These are phyloP conservation scores for Brachylomia viminalis DNA, from an alignment of 2,888 invertebrate genomes.

Conservation along the genomic window DNA sequence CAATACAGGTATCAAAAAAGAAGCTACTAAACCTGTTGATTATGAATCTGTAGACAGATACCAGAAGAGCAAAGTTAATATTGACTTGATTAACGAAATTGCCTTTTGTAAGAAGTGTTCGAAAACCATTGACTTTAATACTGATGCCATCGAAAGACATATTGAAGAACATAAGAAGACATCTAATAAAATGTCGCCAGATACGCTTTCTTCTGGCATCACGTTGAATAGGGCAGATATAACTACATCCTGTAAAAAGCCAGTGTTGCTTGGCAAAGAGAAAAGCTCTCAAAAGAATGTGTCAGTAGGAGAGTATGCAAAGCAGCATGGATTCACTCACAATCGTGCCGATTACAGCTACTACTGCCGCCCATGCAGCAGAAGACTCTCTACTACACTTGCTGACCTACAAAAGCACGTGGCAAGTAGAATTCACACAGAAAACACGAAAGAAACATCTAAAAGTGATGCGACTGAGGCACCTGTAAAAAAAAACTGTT, in stretches of 20 bases:
- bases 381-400: slow-evolving; percentile 35
- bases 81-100: slow-evolving; percentile 44
- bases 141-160: slow-evolving; percentile 41
- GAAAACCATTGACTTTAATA: slow-evolving; percentile 41
- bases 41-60: slow-evolving; percentile 35
- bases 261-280: slow-evolving; percentile 25
- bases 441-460: slow-evolving; percentile 21
- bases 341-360: slow-evolving; percentile 48
- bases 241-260: slow-evolving; percentile 47
- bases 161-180: slow-evolving; percentile 39
- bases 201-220: slow-evolving; percentile 30
- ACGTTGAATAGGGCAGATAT: slow-evolving; percentile 29
- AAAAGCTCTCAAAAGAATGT: background rate
- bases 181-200: slow-evolving; percentile 4
- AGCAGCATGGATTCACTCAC: slow-evolving; percentile 32
- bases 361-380: slow-evolving; percentile 39
- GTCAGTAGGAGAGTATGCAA: slow-evolving; percentile 32
- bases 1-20: background rate
- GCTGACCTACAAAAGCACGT: slow-evolving; percentile 38
- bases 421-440: slow-evolving; percentile 29
- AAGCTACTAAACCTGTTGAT: slow-evolving; percentile 10
- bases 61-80: slow-evolving; percentile 42
- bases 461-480: background rate
- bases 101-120: slow-evolving; percentile 55
- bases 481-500: slow-evolving; percentile 11